Evolutionary conservation across 2,888 invertebrate species (phyloP).

Genomic region (Lasioglossum vierecki): DNA sequence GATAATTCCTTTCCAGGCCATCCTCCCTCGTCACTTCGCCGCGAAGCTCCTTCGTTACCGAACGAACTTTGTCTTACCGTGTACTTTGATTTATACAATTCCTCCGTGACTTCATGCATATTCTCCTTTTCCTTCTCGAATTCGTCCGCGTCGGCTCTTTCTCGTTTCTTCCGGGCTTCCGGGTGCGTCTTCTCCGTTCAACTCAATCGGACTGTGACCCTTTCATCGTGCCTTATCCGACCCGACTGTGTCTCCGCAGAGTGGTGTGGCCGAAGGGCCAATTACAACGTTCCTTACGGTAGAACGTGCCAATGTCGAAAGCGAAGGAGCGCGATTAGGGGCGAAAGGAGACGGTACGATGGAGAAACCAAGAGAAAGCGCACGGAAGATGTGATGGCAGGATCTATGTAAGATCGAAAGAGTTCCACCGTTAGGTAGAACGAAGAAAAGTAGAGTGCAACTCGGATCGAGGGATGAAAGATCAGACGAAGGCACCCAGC

Average conservation of each 20-base stretch:
- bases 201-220: slow-evolving; percentile 17
- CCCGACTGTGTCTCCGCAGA: slow-evolving; percentile 41
- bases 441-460: slow-evolving; percentile 19
- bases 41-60: slow-evolving; percentile 9
- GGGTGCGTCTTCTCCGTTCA: background rate
- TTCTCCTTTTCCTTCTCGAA: background rate
- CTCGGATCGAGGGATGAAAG: slow-evolving; percentile 2
- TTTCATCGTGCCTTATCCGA: slow-evolving; percentile 41
- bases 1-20: slow-evolving; percentile 4
- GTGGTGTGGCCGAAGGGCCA: slow-evolving; percentile 70
- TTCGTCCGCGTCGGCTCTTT: background rate
- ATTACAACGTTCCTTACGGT: slow-evolving; percentile 69
- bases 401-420: background rate
- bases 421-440: slow-evolving; percentile 1
- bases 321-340: slow-evolving; percentile 30
- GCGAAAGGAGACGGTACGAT: slow-evolving; percentile 5
- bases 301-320: slow-evolving; percentile 52
- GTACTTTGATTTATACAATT: slow-evolving; percentile 20
- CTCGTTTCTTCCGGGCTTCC: background rate
- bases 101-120: background rate
- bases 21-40: slow-evolving; percentile 3
- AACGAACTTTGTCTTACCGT: background rate
- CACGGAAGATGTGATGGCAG: slow-evolving; percentile 23
- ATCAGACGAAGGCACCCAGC: slow-evolving; percentile 3
- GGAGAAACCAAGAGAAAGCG: slow-evolving; percentile 6